Percentiles rank a stretch among this genome's conserved stretches.
These are phyloP conservation scores for Aphrophora alni DNA, from an alignment of 2,888 invertebrate species.

Conservation along the genomic window DNA sequence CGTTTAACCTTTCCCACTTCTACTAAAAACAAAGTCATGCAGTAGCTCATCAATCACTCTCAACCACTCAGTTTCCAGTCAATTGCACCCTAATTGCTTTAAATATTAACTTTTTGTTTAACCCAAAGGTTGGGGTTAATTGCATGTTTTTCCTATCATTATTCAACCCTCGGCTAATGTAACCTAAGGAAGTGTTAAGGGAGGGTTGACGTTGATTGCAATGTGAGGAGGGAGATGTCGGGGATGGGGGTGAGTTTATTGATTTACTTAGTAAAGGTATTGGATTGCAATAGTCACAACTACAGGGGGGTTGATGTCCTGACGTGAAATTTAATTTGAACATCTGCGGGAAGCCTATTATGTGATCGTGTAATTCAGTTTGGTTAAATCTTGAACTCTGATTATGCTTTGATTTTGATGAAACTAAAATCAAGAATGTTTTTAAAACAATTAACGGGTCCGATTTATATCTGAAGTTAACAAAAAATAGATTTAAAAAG, in stretches of 20 bases:
- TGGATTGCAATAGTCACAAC: background rate
- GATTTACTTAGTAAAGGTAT: background rate
- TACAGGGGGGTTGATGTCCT: background rate
- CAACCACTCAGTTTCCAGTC: background rate
- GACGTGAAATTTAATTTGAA: background rate
- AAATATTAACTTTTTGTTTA: constrained; percentile 2
- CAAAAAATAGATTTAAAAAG: too few species aligned
- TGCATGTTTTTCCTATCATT: background rate
- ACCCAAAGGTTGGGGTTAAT: background rate
- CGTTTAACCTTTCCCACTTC: too few species aligned
- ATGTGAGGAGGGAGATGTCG: too few species aligned
- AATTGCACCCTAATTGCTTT: background rate
- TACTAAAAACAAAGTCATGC: background rate
- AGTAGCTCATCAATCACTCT: background rate
- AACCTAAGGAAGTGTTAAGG: background rate
- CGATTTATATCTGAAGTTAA: too few species aligned
- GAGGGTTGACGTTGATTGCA: background rate
- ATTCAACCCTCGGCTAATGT: background rate
- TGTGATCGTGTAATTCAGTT: too few species aligned
- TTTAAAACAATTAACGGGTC: too few species aligned
- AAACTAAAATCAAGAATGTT: too few species aligned
- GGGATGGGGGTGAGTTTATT: background rate
- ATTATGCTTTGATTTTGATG: too few species aligned
- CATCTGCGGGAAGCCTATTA: background rate
- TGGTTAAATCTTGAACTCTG: too few species aligned